Evolutionary conservation across 2,888 invertebrate species (phyloP).

Genomic region (Agrochola lota): DNA sequence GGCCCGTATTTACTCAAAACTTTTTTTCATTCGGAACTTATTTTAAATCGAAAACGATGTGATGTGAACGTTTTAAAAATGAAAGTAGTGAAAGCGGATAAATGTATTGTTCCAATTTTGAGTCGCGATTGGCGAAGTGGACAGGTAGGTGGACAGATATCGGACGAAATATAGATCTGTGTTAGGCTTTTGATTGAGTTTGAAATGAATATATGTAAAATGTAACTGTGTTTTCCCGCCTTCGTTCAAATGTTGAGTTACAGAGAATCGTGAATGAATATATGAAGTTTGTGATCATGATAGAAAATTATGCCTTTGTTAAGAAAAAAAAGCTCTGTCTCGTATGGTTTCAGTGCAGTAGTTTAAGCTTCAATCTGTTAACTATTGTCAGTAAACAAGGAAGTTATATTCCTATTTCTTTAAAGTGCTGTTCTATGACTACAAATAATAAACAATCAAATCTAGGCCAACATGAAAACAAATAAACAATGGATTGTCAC

Average conservation of each 20-base stretch:
- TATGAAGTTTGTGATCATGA: background rate
- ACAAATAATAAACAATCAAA: constrained; percentile 16
- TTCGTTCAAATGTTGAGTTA: background rate
- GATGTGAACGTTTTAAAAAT: constrained; percentile 46
- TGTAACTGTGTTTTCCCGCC: constrained; percentile 7
- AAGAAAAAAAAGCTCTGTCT: background rate
- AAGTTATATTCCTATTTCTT: background rate
- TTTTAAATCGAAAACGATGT: constrained; percentile 51
- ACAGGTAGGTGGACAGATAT: constrained; percentile 47
- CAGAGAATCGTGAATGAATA: background rate
- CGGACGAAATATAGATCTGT: constrained; percentile 7
- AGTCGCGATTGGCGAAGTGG: constrained; percentile 21
- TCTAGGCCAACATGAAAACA: constrained; percentile 45
- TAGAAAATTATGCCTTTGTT: background rate
- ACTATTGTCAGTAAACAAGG: background rate
- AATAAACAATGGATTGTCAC: constrained; percentile 50
- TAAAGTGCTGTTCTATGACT: constrained; percentile 6
- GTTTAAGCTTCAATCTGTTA: background rate
- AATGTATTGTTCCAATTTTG: constrained; percentile 45
- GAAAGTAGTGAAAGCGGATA: constrained; percentile 35
- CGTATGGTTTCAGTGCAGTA: background rate
- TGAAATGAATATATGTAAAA: constrained; percentile 12
- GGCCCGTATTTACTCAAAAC: constrained; percentile 49
- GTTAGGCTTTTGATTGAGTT: constrained; percentile 12
- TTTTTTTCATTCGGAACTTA: constrained; percentile 48